Evolutionary conservation across 2,888 invertebrate species (phyloP), one percentile per base, ranked within the genome.

Genomic region (Cotesia congregata): DNA sequence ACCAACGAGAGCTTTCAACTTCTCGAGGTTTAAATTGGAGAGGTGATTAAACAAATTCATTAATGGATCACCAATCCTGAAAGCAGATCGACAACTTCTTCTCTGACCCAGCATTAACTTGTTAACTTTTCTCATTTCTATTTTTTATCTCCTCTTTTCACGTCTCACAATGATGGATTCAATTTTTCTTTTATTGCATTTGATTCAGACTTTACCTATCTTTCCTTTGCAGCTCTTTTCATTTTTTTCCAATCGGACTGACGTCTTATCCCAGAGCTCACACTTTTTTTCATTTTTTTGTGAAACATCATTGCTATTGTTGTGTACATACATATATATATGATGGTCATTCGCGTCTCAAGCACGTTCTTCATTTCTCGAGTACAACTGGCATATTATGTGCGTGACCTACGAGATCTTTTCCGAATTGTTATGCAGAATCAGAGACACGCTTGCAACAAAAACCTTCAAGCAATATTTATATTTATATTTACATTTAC

Each of bases 11-110:
- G 67, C 38, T 75, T 30, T 61, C 38, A 20, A 65, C 30, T 69
- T 77, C 67, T 30, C 59, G 50, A 61, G 60, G 74, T 70, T 74
- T 69, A 77, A 77, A 77, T 77, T 74, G 70, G 74, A 77, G 74
- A 74, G 76, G 76, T 76, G 73, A 76, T 76, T 76, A 73, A 76
- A 76, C 73, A 73, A 76, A 77, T 77, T 77, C 77, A 77, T 77
- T 74, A 77, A 77, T 71, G 65, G 64, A 70, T 69, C 50, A 69
- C 68, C 40, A 77, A 77, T 77, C 39, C 69, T n/a, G 59, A 72
- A 65, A 59, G 38, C 39, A 39, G 17, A 60, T 73, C 59, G 59
- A 67, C 59, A 59, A 73, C 67, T 50, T 59, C 67, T 73, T 59
- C 73, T 73, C 17, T 67, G 39, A 72, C 12, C 50, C 50, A 50